These are phyloP conservation scores for Schizopygopsis pylzovi DNA, from an alignment of 2,797 vertebrate species.

Conservation along the genomic window DNA sequence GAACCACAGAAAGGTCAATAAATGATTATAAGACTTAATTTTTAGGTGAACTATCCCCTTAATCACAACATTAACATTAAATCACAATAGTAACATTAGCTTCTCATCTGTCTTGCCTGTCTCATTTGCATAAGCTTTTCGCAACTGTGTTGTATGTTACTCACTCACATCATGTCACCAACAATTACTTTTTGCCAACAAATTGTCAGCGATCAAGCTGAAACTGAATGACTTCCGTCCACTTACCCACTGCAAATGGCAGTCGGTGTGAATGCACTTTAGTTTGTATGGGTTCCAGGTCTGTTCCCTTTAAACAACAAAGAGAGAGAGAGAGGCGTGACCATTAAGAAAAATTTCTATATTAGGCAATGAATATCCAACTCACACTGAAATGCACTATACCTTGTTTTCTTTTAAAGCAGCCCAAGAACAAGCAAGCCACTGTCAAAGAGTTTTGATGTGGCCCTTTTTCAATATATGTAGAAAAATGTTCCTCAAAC, in stretches of 20 bases:
- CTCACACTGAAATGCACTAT: slow-evolving; percentile 53
- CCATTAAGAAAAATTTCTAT: slow-evolving; percentile 67
- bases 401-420: slow-evolving; percentile 57
- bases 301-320: slow-evolving; percentile 36
- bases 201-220: not conserved
- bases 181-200: slow-evolving; percentile 4
- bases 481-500: slow-evolving; percentile 14
- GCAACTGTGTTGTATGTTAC: not conserved
- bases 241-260: not conserved
- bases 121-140: not conserved
- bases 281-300: slow-evolving; percentile 3
- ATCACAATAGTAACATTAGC: not conserved
- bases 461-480: slow-evolving; percentile 52
- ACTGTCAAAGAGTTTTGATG: slow-evolving; percentile 51
- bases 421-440: slow-evolving; percentile 57
- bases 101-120: not conserved
- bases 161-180: slow-evolving; percentile 1
- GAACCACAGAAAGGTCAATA: not conserved
- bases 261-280: not conserved
- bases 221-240: not conserved
- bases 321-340: slow-evolving; percentile 24
- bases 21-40: not conserved
- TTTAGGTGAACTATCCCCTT: not conserved
- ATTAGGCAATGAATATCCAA: slow-evolving; percentile 70
- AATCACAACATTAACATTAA: not conserved